These are phyloP conservation scores for Peribatodes rhomboidaria DNA, from an alignment of 2,888 invertebrate genomes.

Conservation along the genomic window DNA sequence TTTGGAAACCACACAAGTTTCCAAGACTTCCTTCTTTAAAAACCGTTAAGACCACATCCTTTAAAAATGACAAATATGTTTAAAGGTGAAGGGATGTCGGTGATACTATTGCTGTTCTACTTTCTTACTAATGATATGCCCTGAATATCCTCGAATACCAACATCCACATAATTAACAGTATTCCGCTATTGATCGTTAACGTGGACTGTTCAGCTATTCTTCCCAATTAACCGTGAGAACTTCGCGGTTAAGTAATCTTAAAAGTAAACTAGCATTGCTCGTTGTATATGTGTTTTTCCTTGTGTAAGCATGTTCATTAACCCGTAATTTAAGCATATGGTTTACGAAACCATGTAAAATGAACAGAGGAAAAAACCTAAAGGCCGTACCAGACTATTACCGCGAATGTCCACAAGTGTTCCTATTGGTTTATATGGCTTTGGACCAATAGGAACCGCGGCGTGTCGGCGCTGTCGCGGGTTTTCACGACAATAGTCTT, in stretches of 20 bases:
- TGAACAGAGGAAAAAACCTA: not conserved
- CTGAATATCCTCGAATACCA: not conserved
- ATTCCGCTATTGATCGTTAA: not conserved
- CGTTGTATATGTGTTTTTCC: not conserved
- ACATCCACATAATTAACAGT: not conserved
- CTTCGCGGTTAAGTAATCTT: slow-evolving; percentile 13
- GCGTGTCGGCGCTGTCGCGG: too few relatives aligned
- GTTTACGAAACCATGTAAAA: not conserved
- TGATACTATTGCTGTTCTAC: not conserved
- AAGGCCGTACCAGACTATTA: too few relatives aligned
- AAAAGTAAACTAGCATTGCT: slow-evolving; percentile 2
- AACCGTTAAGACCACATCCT: too few relatives aligned
- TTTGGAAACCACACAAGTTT: too few relatives aligned
- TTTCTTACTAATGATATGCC: not conserved
- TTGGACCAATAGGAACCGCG: too few relatives aligned
- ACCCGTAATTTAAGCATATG: not conserved
- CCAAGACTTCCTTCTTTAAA: too few relatives aligned
- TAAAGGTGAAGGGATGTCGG: too few relatives aligned
- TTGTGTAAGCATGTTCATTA: slow-evolving; percentile 6
- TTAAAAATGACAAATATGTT: too few relatives aligned
- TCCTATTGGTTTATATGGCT: too few relatives aligned
- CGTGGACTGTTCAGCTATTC: not conserved
- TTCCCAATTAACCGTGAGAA: slow-evolving; percentile 25
- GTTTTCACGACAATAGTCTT: too few relatives aligned
- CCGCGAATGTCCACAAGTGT: too few relatives aligned